Base-by-base conservation (phyloP, 1,140 invertebrate genomes). In the Diploscapter pachys region DNA sequence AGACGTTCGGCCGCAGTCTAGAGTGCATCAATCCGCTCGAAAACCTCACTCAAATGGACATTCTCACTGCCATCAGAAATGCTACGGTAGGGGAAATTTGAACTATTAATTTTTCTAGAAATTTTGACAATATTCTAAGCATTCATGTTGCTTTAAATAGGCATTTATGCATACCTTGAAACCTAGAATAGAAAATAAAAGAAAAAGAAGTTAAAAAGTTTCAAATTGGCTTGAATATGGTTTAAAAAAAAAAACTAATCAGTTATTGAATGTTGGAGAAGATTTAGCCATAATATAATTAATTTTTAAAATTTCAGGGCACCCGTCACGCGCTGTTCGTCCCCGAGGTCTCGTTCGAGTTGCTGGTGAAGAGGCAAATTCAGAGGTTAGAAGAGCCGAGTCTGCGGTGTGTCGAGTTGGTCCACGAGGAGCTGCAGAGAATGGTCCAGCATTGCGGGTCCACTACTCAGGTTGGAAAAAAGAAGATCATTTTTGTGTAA, bases 371-470 rank as follows among this genome's bases (percentile, higher is more conserved):
- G 86, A 88, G 95, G 63, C 97, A 99, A 89, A 99, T 99, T 79
- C 89, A 93, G 56, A 88, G 95, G 48, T 88, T 99, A 4, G 94
- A 98, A 86, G 96, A 99, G 81, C 97, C 97, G 0, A 95, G 94
- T 13, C 86, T 97, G 66, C 89, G 94, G 64, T 99, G 96, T 88
- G 94, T 99, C 3, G 96, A 99, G 87, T 88, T 99, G 79, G 93
- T 99, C 64, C 96, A 99, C 82, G 96, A 99, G 86, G 97, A 99
- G 88, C 96, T 99, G 95, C 95, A 98, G 86, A 89, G 95, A 59
- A 99, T 99, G 81, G 96, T 99, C 82, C 93, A 97, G 85, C 95
- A 98, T 86, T 98, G 95, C 86, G 95, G 96, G 63, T 95, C 92
- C 49, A 94, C 96, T 87, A 87, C 88, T 69, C 87, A 87, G 69